Percentiles rank a stretch among this genome's conserved stretches.
Conservation (phyloP, 2,888 invertebrate genomes). For the Cosmopolites sordidus region DNA sequence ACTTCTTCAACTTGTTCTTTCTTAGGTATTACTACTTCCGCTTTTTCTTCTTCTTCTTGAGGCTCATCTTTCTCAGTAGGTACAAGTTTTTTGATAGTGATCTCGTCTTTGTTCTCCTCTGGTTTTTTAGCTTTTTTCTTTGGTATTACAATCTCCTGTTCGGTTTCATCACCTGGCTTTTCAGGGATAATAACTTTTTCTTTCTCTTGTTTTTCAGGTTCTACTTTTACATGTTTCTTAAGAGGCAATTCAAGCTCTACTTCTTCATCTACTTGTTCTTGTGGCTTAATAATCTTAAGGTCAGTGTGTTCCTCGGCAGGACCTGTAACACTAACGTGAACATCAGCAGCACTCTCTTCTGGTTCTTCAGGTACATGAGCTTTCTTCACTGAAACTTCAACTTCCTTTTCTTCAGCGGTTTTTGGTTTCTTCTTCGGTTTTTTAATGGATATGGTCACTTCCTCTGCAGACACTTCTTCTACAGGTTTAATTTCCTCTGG, state of each 20-base stretch:
- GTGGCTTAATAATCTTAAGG: constrained; percentile 41
- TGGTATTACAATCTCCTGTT: constrained; percentile 40
- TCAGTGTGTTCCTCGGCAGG: constrained; percentile 8
- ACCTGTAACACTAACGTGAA: background rate
- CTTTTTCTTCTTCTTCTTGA: constrained; percentile 47
- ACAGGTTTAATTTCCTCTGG: constrained; percentile 24
- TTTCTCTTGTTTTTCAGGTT: constrained; percentile 31
- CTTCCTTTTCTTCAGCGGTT: constrained; percentile 34
- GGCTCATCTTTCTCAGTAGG: constrained; percentile 2
- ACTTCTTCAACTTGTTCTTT: constrained; percentile 65
- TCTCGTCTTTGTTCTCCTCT: constrained; percentile 47
- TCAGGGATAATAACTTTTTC: constrained; percentile 50
- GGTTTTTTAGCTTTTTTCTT: constrained; percentile 39
- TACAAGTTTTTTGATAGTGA: constrained; percentile 45
- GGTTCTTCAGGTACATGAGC: constrained; percentile 20
- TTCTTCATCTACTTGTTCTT: constrained; percentile 32
- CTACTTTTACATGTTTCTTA: constrained; percentile 37
- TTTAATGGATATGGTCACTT: constrained; percentile 62
- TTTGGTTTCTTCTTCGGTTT: constrained; percentile 43
- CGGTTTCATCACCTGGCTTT: constrained; percentile 41
- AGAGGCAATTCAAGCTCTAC: constrained; percentile 41
- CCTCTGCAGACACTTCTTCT: constrained; percentile 51
- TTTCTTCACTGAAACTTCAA: constrained; percentile 29
- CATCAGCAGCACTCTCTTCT: constrained; percentile 23
- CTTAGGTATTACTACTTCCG: constrained; percentile 35